Percentiles rank a stretch among this genome's conserved stretches.
Conservation (phyloP, 2,113 vertebrate genomes). For the Myiopsitta monachus region DNA sequence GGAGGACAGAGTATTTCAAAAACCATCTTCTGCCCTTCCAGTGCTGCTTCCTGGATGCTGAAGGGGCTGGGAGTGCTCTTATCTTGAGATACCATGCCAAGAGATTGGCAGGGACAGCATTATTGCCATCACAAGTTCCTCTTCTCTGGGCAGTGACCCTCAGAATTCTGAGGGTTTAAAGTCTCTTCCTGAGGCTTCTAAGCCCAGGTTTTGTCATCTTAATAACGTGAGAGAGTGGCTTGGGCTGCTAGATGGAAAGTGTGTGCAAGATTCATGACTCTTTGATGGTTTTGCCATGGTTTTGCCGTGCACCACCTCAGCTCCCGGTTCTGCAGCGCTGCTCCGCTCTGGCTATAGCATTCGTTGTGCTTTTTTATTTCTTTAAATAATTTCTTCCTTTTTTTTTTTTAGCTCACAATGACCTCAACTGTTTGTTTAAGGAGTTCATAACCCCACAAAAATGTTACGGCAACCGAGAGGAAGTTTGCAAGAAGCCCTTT, state of each 20-base stretch:
- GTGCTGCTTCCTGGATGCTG: not conserved
- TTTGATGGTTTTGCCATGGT: not conserved
- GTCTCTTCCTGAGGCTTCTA: not conserved
- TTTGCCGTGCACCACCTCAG: not conserved
- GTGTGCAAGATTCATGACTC: rapidly evolving
- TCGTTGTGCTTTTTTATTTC: conserved; percentile 26
- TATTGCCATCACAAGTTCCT: not conserved
- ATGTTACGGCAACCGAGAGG: conserved; percentile 8
- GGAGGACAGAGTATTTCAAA: not conserved
- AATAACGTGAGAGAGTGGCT: rapidly evolving
- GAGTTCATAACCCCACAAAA: conserved; percentile 72
- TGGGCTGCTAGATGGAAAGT: not conserved
- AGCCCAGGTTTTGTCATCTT: not conserved
- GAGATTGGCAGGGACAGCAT: not conserved
- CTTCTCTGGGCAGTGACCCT: not conserved
- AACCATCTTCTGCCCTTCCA: not conserved
- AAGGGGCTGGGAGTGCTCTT: not conserved
- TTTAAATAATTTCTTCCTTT: not conserved
- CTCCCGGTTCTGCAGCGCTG: conserved; percentile 3
- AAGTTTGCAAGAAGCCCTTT: conserved; percentile 25
- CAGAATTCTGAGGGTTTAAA: not conserved
- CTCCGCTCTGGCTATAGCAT: conserved; percentile 28
- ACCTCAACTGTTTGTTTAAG: conserved; percentile 75
- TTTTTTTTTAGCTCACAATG: conserved; percentile 28
- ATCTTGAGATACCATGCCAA: not conserved